A percentile compares a stretch with the other conserved stretches of the same genome.
Conservation (phyloP, 1,140 invertebrate genomes). For the Drosophila pectinifera region DNA sequence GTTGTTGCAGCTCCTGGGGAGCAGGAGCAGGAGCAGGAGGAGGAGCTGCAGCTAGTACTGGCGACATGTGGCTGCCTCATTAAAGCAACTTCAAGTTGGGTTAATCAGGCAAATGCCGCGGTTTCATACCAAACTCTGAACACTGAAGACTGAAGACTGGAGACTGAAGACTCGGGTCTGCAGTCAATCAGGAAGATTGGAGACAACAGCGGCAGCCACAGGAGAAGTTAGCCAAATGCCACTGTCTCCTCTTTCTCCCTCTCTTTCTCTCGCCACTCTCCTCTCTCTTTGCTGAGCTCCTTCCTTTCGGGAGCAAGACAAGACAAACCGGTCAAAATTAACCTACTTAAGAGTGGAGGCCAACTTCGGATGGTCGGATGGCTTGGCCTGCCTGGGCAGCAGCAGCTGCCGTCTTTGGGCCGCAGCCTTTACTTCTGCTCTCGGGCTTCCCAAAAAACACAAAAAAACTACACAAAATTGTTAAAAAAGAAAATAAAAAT, state of each 20-base stretch:
- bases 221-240: conserved; percentile 65
- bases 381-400: conserved; percentile 27
- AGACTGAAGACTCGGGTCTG: conserved; percentile 26
- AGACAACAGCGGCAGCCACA: conserved; percentile 21
- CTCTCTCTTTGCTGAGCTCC: too few species aligned
- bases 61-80: conserved; percentile 73
- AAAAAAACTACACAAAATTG: conserved; percentile 29
- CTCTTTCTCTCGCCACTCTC: conserved; percentile 7
- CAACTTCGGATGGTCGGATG: conserved; percentile 36
- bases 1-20: background rate
- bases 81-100: conserved; percentile 58
- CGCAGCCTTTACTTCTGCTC: conserved; percentile 55
- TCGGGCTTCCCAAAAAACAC: conserved; percentile 20
- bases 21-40: background rate
- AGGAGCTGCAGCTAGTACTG: conserved; percentile 8
- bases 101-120: conserved; percentile 65
- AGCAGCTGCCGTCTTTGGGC: conserved; percentile 31
- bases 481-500: conserved; percentile 15
- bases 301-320: conserved; percentile 44
- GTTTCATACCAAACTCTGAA: conserved; percentile 14
- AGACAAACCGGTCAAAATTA: conserved; percentile 81
- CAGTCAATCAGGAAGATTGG: conserved; percentile 67
- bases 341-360: conserved; percentile 70
- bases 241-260: conserved; percentile 10
- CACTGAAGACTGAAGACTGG: background rate